Base-by-base conservation (phyloP, 2,888 invertebrate genomes). In the Drosophila tripunctata region DNA sequence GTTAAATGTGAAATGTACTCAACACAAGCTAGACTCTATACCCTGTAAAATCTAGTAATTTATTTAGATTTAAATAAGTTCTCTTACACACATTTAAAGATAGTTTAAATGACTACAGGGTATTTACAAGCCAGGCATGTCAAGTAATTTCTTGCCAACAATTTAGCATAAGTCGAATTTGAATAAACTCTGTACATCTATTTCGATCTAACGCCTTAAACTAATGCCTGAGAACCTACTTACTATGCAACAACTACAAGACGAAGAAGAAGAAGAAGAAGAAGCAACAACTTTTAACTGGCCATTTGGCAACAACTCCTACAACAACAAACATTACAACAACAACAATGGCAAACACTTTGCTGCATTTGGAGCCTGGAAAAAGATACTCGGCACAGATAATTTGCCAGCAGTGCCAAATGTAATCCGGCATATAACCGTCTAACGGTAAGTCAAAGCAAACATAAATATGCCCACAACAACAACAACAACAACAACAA, bases 341-440 rank as follows among this genome's bases (percentile, higher is more conserved):
- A 62, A 7, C 50, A 40, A 47, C 47, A 62, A 21, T 45, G 45
- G n/a, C 52, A 52, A 61, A 52, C 67, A 54, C 74, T 67, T 67
- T 73, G 54, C 71, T 71, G 52, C 57, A 62, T 44, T 57, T 67
- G 31, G 36, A 45, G 66, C 35, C 60, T 57, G 66, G n/a, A 60
- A 76, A 76, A 48, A 76, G 66, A 73, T 63, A 77, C 77, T 77
- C 77, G 87, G 78, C 81, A 75, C 58, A 81, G 78, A 81, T 82
- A 87, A 82, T 87, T 87, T 82, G 83, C 81, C 83, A 82, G 82
- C 88, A 87, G 80, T 83, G 88, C 76, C 83, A 87, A 82, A 82
- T 87, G 88, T 82, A 87, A 85, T 87, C 83, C 86, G 86, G 86
- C 83, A 67, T 82, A 82, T 82, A 81, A 81, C 83, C 79, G 83